phyloP scores from a whole-genome alignment of 2,113 vertebrate genomes.

The Spea multiplicata region DNA sequence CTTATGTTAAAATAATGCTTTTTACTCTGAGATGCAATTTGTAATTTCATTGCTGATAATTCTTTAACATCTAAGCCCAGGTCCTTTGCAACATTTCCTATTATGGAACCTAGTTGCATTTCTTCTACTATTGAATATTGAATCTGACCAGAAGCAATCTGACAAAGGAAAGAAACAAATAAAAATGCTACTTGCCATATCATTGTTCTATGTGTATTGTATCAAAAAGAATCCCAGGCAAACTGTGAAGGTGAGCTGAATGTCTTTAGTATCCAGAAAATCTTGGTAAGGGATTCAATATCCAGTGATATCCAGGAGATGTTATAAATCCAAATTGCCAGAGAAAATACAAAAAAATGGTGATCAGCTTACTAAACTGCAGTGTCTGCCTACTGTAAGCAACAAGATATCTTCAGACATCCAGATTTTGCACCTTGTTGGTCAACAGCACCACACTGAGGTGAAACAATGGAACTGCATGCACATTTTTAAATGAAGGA shows the following conservation, averaged over 20 bases:
- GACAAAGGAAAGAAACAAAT: constrained; percentile 31
- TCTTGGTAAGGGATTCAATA: neutral
- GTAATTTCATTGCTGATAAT: constrained; percentile 54
- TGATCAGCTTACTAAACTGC: neutral
- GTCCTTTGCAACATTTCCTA: constrained; percentile 63
- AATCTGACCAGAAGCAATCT: constrained; percentile 50
- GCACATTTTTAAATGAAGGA: neutral
- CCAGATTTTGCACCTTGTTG: constrained; percentile 26
- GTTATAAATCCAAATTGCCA: neutral
- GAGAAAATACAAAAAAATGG: neutral
- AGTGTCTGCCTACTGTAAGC: neutral
- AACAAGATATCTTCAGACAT: neutral
- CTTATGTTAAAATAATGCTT: constrained; percentile 26
- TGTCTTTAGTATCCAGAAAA: neutral
- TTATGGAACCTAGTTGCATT: constrained; percentile 58
- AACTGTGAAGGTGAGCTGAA: neutral
- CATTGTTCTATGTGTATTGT: constrained; percentile 3
- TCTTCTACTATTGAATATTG: constrained; percentile 64
- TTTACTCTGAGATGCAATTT: constrained; percentile 53
- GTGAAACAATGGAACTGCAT: constrained; percentile 42
- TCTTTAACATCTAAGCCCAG: constrained; percentile 57
- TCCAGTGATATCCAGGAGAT: neutral
- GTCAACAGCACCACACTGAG: constrained; percentile 52
- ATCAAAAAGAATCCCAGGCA: neutral
- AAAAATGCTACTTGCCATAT: constrained; percentile 36